Percentiles rank a stretch among this genome's conserved stretches.
Conservation (phyloP, 2,113 vertebrate species). For the Syngnathus scovelli region DNA sequence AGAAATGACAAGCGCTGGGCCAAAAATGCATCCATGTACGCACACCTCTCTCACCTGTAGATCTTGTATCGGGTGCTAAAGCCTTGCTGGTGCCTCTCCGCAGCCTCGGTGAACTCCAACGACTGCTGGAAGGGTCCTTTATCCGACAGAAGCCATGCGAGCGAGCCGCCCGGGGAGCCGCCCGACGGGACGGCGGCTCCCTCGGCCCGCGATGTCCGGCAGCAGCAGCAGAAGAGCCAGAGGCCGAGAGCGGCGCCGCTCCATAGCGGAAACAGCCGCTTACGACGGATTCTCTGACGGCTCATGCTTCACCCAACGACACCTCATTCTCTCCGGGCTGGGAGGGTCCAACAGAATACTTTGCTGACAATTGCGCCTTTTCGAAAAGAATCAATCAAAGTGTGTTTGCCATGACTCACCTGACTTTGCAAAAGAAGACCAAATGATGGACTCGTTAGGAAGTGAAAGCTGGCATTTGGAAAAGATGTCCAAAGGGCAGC, state of each 20-base stretch:
- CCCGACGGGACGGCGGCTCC: conserved; percentile 76
- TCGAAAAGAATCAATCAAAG: too few relatives aligned
- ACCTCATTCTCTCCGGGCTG: conserved; percentile 83
- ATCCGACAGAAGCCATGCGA: conserved; percentile 76
- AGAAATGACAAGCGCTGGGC: conserved; percentile 1
- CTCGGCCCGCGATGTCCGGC: conserved; percentile 74
- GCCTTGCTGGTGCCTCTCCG: conserved; percentile 74
- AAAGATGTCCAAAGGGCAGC: not conserved
- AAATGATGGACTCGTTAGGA: conserved; percentile 16
- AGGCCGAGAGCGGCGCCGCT: conserved; percentile 87
- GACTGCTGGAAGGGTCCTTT: conserved; percentile 77
- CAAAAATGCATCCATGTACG: not conserved
- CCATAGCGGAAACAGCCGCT: conserved; percentile 90
- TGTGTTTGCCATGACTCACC: conserved; percentile 14
- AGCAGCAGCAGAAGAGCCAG: conserved; percentile 76
- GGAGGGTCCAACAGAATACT: conserved; percentile 2
- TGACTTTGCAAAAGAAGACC: conserved; percentile 24
- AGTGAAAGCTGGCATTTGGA: conserved; percentile 1
- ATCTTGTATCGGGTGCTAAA: conserved; percentile 78
- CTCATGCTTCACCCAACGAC: conserved; percentile 90
- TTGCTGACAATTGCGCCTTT: not conserved
- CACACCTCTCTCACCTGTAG: conserved; percentile 69
- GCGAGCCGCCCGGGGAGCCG: conserved; percentile 56
- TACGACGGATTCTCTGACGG: conserved; percentile 86
- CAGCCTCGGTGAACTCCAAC: conserved; percentile 75